Percentiles rank a stretch among this genome's conserved stretches.
phyloP scores from a whole-genome alignment of 2,797 vertebrate genomes.

The Geotrypetes seraphini region DNA sequence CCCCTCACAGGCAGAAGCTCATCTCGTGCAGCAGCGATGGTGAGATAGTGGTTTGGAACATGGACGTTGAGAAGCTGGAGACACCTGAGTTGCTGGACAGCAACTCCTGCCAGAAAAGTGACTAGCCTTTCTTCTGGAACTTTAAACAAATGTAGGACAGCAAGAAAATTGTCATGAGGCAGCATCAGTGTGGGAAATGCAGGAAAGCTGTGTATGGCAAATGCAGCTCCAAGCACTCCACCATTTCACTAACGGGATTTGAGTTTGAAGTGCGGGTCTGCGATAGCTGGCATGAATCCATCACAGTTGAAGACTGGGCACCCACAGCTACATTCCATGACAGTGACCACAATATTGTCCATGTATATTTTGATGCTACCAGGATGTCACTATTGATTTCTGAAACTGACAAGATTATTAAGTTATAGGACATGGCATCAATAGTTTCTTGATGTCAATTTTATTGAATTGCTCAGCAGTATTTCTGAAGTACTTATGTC shows the following conservation, averaged over 20 bases:
- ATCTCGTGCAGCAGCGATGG: constrained; percentile 92
- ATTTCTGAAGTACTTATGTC: too few relatives aligned
- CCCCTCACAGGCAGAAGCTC: constrained; percentile 88
- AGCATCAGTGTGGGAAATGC: constrained; percentile 72
- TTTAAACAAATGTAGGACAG: constrained; percentile 99
- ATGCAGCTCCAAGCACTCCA: constrained; percentile 89
- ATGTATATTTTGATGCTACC: too few relatives aligned
- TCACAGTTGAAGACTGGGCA: constrained; percentile 97
- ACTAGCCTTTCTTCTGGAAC: constrained; percentile 98
- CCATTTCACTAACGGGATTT: constrained; percentile 94
- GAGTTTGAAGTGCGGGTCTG: constrained; percentile 96
- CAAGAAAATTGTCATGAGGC: constrained; percentile 90
- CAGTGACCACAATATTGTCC: too few relatives aligned
- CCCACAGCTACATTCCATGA: too few relatives aligned
- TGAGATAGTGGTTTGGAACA: constrained; percentile 93
- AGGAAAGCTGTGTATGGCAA: constrained; percentile 90
- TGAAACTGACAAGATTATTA: too few relatives aligned
- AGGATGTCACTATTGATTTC: too few relatives aligned
- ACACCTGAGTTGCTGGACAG: constrained; percentile 96
- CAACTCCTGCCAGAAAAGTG: constrained; percentile 95
- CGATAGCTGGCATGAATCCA: constrained; percentile 87
- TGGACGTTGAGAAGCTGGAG: constrained; percentile 96
- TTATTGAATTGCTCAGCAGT: too few relatives aligned
- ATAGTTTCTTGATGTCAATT: constrained; percentile 88
- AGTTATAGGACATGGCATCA: constrained; percentile 97